Conservation (phyloP, 2,797 vertebrate species). For the Hapalemur alaotrensis region DNA sequence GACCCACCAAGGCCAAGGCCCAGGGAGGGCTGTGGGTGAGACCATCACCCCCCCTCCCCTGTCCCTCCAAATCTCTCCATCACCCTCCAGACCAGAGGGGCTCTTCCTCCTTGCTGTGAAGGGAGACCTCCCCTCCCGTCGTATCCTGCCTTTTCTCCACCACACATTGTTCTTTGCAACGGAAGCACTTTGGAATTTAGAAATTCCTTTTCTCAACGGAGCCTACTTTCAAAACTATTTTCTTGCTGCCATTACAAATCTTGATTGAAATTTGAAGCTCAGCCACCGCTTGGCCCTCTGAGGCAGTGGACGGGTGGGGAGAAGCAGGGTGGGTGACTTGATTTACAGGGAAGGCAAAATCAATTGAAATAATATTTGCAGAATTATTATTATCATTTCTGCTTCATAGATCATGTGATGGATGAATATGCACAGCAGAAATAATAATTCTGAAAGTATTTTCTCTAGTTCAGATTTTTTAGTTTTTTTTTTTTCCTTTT, state of each 20-base stretch:
- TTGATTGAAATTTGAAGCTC: neutral
- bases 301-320: fast-evolving
- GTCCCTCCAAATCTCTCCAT: neutral
- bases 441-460: neutral
- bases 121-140: neutral
- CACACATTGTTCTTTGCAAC: neutral
- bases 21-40: no score
- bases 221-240: neutral
- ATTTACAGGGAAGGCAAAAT: neutral
- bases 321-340: no score
- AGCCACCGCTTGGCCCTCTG: neutral
- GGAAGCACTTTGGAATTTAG: neutral
- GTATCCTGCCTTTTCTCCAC: neutral
- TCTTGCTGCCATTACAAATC: neutral
- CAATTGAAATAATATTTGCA: neutral
- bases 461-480: neutral
- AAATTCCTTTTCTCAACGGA: neutral
- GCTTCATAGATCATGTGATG: neutral
- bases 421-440: neutral
- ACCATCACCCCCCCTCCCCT: no score
- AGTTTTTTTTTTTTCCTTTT: neutral
- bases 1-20: neutral
- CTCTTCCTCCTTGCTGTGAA: neutral
- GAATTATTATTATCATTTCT: neutral
- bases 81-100: no score